Evolutionary conservation across 1,140 invertebrate genomes (phyloP).

Genomic region (Coenobita brevimanus): DNA sequence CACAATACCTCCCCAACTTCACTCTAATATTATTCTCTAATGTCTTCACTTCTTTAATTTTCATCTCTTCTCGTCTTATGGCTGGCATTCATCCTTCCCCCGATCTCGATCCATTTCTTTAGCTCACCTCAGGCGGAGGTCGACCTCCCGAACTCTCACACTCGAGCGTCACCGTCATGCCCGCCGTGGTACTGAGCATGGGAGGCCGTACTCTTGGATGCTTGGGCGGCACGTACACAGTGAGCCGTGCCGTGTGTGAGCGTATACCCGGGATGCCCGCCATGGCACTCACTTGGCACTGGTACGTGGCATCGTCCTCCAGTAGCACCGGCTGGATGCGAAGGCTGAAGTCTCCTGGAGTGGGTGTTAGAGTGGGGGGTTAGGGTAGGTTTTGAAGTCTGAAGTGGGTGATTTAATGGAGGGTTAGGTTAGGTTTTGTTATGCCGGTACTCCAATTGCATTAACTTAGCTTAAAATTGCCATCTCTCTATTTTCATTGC

Average conservation of each 20-base stretch:
- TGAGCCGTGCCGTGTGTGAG: constrained; percentile 69
- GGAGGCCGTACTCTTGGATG: constrained; percentile 72
- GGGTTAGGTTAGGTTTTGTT: too few species aligned
- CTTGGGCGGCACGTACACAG: constrained; percentile 74
- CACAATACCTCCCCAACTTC: too few species aligned
- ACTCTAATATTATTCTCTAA: too few species aligned
- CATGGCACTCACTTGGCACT: constrained; percentile 76
- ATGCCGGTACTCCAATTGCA: too few species aligned
- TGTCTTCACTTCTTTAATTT: too few species aligned
- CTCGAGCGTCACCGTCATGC: constrained; percentile 73
- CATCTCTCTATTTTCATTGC: too few species aligned
- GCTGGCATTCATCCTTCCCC: too few species aligned
- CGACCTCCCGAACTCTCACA: constrained; percentile 75
- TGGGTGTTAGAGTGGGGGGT: neutral
- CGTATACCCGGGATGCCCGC: constrained; percentile 72
- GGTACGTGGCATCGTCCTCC: constrained; percentile 76
- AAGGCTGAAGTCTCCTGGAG: constrained; percentile 76
- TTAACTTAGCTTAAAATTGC: too few species aligned
- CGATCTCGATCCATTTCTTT: too few species aligned
- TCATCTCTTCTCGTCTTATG: too few species aligned
- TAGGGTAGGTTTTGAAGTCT: neutral
- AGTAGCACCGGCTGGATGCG: constrained; percentile 75
- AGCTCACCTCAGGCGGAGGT: constrained; percentile 74
- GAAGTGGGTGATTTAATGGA: too few species aligned
- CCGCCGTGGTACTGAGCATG: constrained; percentile 72